Conservation (phyloP, 2,113 vertebrate species). For the Myotis davidii region DNA sequence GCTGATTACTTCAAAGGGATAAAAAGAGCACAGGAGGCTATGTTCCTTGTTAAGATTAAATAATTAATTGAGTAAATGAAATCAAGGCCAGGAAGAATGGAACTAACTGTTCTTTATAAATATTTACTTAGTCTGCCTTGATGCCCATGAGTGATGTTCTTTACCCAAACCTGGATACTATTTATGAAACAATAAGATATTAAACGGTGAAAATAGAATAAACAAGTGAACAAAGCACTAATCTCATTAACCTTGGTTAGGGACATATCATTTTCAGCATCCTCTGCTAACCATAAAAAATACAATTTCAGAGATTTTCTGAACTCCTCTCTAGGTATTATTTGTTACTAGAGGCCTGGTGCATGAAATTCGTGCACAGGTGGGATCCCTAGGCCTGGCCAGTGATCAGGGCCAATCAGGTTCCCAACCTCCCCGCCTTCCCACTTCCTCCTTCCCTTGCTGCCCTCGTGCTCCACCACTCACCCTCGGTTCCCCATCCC, state of each 20-base stretch:
- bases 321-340: background rate
- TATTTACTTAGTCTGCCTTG: constrained; percentile 62
- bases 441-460: no score
- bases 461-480: no score
- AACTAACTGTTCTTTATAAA: constrained; percentile 63
- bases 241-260: constrained; percentile 20
- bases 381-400: no score
- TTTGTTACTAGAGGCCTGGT: no score
- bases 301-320: background rate
- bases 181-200: constrained; percentile 41
- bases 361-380: no score
- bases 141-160: constrained; percentile 31
- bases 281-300: constrained; percentile 13
- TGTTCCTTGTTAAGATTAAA: constrained; percentile 73
- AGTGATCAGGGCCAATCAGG: no score
- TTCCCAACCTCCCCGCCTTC: no score
- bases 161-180: constrained; percentile 54
- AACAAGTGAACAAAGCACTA: background rate
- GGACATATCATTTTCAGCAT: background rate
- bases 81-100: constrained; percentile 68
- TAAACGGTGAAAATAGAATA: background rate
- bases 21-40: constrained; percentile 43
- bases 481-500: no score
- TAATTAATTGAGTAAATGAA: constrained; percentile 79
- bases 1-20: constrained; percentile 61